A percentile compares a stretch with the other conserved stretches of the same genome.
These are phyloP conservation scores for Terrapene triunguis DNA, from an alignment of 2,113 vertebrate species.

Conservation along the genomic window DNA sequence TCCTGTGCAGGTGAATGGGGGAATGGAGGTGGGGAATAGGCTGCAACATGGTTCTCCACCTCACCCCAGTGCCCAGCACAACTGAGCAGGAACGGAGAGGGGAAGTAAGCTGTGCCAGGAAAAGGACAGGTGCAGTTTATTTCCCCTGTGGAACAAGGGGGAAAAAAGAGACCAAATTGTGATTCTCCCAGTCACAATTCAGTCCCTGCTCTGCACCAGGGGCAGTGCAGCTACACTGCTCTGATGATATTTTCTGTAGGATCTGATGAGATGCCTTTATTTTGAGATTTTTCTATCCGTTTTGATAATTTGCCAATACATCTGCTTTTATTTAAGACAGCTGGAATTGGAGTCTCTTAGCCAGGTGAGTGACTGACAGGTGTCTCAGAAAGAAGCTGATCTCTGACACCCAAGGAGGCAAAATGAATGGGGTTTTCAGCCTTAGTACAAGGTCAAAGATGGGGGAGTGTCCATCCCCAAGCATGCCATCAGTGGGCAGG, in stretches of 20 bases:
- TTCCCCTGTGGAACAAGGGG: not conserved
- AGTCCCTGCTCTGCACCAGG: not conserved
- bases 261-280: not conserved
- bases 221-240: not conserved
- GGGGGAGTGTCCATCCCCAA: constrained; percentile 48
- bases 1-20: not conserved
- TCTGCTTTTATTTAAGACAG: constrained; percentile 23
- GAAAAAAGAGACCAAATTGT: not conserved
- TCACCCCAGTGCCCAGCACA: not conserved
- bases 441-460: constrained; percentile 60
- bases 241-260: not conserved
- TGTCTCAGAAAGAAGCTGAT: not conserved
- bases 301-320: not conserved
- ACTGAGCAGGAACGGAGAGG: not conserved
- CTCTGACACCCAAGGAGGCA: not conserved
- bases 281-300: not conserved
- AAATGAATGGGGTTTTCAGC: not conserved
- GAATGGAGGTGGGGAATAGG: not conserved
- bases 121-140: not conserved
- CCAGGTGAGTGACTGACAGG: not conserved
- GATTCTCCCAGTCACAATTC: not conserved
- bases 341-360: not conserved
- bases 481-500: constrained; percentile 1
- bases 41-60: not conserved
- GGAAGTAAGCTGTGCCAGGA: not conserved